Base-by-base conservation (phyloP, 2,888 invertebrate genomes). In the Drosophila nr. medialis region DNA sequence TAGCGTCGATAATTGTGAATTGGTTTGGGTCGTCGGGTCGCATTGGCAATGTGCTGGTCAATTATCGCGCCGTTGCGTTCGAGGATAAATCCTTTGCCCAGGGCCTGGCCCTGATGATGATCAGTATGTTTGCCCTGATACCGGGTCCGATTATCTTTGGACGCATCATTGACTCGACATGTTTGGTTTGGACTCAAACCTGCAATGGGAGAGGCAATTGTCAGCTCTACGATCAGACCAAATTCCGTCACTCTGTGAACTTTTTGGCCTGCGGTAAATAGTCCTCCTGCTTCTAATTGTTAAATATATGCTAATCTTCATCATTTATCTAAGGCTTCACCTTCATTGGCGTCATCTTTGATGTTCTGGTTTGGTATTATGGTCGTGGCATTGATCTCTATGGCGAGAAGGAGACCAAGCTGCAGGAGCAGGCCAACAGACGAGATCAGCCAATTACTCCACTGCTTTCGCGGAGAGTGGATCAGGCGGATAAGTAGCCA, bases 131-230 rank as follows among this genome's bases (percentile, higher is more conserved):
- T 80, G 95, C 95, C 2, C 93, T 96, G 67, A 95, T 96, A 71
- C 96, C 96, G 0, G 95, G 95, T 7, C 96, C 96, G 0, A 95
- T 96, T 64, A 92, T 96, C 51, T 93, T 91, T 69, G 96, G 96
- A 0, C 94, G 94, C 18, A 94, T 96, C 55, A 95, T 94, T 85
- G 96, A 96, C 90, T 94, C 94, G 15, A 94, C 95, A 0, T 96
- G 96, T 75, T 86, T 95, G 42, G 94, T 95, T 29, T 96, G 96
- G 96, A 95, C 95, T 38, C 93, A 94, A 61, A 94, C 94, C 8
- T 96, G 96, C 82, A 95, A 94, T 1, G 92, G 93, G 29, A 94
- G 92, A 42, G 95, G 95, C 15, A 95, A 95, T 83, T 96, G 96
- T 77, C 95, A 95, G 94, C 91, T 95, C 29, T 95, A 96, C 83